Conservation (phyloP, 2,113 vertebrate species). For the Sylvia atricapilla region DNA sequence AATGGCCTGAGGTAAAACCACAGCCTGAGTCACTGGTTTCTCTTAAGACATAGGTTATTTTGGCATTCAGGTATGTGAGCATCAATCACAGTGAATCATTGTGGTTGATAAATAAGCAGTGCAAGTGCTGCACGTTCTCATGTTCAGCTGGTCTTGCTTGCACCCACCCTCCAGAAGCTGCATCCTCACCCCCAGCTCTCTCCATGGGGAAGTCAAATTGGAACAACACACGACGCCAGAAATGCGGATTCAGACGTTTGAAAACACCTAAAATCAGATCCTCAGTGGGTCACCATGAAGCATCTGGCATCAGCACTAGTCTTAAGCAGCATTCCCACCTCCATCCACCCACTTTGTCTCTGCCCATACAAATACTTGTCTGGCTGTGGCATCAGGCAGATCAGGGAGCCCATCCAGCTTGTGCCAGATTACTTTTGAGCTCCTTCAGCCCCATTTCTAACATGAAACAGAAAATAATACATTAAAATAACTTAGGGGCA, state of each 20-base stretch:
- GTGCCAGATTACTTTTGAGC: background rate
- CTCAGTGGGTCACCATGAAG: background rate
- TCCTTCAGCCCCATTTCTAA: background rate
- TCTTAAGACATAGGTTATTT: constrained; percentile 26
- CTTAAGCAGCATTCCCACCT: background rate
- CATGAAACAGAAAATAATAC: background rate
- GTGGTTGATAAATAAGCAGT: background rate
- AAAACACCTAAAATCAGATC: background rate
- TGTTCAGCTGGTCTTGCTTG: background rate
- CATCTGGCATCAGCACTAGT: background rate
- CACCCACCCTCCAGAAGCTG: background rate
- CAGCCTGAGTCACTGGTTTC: constrained; percentile 43
- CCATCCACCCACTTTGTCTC: background rate
- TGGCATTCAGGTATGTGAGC: constrained; percentile 17
- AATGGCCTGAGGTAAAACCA: constrained; percentile 46
- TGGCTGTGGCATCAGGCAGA: background rate
- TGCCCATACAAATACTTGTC: background rate
- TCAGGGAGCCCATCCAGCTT: background rate
- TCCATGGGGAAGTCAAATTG: background rate
- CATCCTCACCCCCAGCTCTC: background rate
- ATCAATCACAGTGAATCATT: constrained; percentile 21
- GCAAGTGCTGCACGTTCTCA: background rate
- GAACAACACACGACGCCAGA: background rate
- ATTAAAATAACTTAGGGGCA: background rate
- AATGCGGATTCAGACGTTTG: background rate